phyloP scores from a whole-genome alignment of 1,140 invertebrate genomes.

The Lepidurus packardi region DNA sequence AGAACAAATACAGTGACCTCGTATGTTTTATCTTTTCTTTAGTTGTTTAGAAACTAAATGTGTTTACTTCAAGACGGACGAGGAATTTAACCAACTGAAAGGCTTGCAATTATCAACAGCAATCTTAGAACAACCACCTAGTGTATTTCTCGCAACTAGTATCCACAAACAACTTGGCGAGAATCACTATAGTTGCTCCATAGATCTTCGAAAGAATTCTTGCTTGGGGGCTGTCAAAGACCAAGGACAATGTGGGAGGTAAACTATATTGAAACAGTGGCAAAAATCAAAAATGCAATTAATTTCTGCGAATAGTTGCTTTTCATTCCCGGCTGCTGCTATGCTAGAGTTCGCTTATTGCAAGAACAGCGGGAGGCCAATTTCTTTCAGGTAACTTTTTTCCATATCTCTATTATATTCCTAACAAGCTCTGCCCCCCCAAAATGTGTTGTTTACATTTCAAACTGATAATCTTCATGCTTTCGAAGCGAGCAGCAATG shows the following conservation, averaged over 20 bases:
- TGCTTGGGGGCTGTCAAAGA: neutral
- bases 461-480: too few species aligned
- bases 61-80: neutral
- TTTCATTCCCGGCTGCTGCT: neutral
- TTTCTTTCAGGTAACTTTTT: neutral
- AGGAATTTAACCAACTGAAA: neutral
- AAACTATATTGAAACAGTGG: neutral
- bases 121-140: neutral
- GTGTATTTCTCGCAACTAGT: neutral
- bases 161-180: neutral
- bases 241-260: neutral
- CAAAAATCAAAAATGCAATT: neutral
- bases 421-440: too few species aligned
- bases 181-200: neutral
- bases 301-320: neutral
- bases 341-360: neutral
- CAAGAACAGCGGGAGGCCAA: neutral
- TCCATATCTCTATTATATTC: neutral
- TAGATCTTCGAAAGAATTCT: neutral
- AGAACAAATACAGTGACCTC: neutral
- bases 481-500: slow-evolving; percentile 33
- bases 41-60: neutral
- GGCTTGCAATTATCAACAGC: too few species aligned
- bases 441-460: too few species aligned
- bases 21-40: neutral